Evolutionary conservation across 2,888 invertebrate genomes (phyloP).

Genomic region (Drosophila lacicola): DNA sequence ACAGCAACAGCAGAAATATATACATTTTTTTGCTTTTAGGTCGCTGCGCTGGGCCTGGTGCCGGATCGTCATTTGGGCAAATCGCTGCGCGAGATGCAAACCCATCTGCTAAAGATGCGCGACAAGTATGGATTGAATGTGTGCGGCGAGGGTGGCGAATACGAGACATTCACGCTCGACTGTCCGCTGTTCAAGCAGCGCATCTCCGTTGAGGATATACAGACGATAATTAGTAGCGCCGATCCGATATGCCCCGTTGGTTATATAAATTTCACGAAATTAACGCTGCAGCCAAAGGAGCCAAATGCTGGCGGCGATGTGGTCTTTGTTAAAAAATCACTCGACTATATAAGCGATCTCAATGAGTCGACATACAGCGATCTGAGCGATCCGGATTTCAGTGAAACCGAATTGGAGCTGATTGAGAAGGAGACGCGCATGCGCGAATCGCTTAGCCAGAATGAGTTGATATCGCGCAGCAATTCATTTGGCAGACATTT

Average conservation of each 20-base stretch:
- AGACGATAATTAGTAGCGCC: constrained; percentile 94
- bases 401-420: constrained; percentile 88
- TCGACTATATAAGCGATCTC: constrained; percentile 88
- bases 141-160: constrained; percentile 99
- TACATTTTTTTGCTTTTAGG: no score
- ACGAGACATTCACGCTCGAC: constrained; percentile 98
- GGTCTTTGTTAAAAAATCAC: constrained; percentile 86
- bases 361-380: constrained; percentile 89
- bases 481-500: constrained; percentile 84
- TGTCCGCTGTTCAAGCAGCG: constrained; percentile 97
- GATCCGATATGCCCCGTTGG: constrained; percentile 98
- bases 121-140: constrained; percentile 97
- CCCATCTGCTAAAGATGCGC: constrained; percentile 94
- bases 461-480: constrained; percentile 84
- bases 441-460: constrained; percentile 85
- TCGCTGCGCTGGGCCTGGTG: constrained; percentile 95
- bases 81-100: constrained; percentile 93
- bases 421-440: constrained; percentile 86
- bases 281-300: constrained; percentile 91
- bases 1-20: not conserved
- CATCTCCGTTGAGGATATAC: constrained; percentile 93
- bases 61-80: constrained; percentile 94
- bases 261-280: constrained; percentile 94
- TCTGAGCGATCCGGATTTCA: constrained; percentile 88
- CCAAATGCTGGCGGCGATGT: constrained; percentile 77